Evolutionary conservation across 2,797 vertebrate genomes (phyloP), one percentile per base, ranked within the genome.

Genomic region (Mormyrops attenuatus): DNA sequence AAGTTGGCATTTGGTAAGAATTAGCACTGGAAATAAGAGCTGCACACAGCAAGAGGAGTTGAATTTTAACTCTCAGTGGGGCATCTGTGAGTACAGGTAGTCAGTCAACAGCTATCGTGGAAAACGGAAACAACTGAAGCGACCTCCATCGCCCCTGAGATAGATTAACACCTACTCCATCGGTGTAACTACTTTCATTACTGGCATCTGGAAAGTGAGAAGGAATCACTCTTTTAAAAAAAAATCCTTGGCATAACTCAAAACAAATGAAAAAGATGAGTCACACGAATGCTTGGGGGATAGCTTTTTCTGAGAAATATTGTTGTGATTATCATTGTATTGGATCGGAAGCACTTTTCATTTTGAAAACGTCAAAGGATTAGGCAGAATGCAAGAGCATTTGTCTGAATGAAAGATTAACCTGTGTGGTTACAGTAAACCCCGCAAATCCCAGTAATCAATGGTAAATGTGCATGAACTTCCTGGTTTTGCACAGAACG

Each of bases 11-110:
- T 52, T 52, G 50, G n/a, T 34, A 85, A 90, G 80, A 90, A 88
- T 85, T 49, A 66, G 60, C 73, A 89, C 80, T 73, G 92, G 89
- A 80, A 87, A 88, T 77, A 88, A 93, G 94, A 95, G 94, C 94
- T 95, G 95, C 92, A 94, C 92, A 93, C 87, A 90, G 89, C 93
- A 93, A 92, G 86, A 85, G 90, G 91, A 94, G 94, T 93, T 94
- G 94, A 91, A 95, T 96, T 96, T 96, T 95, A 94, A 93, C 95
- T 95, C 94, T 95, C 94, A 95, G 93, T 94, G 93, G 94, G 92
- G 49, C 88, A 92, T 93, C 95, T 94, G 93, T 92, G 93, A 94
- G 93, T 89, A 88, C 9, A 11, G 91, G 92, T 93, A 91, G 92
- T 94, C 93, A 92, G 82, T 22, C n/a, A 22, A 22, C 82, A 85